Evolutionary conservation across 2,888 invertebrate species (phyloP).

Genomic region (Mythimna lalbum): DNA sequence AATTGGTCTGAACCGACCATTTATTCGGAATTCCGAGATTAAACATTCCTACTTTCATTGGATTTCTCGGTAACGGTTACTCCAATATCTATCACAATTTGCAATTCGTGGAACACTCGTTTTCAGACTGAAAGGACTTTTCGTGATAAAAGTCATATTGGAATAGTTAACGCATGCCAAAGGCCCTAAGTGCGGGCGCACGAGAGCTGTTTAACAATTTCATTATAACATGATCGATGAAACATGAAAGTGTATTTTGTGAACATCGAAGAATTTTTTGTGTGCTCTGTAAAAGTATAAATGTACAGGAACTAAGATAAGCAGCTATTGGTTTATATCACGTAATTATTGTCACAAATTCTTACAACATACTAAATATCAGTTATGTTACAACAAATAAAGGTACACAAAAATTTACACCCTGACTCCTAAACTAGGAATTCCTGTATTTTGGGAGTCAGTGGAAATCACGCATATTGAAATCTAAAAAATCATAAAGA

Average conservation of each 20-base stretch:
- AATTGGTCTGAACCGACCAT: not conserved
- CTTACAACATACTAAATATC: too few relatives aligned
- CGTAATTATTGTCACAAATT: too few relatives aligned
- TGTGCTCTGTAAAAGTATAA: slow-evolving; percentile 18
- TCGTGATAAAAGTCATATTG: slow-evolving; percentile 42
- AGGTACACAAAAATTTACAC: too few relatives aligned
- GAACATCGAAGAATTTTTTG: slow-evolving; percentile 2
- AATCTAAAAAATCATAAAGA: not conserved
- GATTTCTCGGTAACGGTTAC: slow-evolving; percentile 9
- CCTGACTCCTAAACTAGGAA: too few relatives aligned
- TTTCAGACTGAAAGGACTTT: slow-evolving; percentile 37
- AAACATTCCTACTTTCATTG: not conserved
- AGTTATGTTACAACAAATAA: too few relatives aligned
- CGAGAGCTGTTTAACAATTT: slow-evolving; percentile 51
- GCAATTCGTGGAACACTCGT: slow-evolving; percentile 15
- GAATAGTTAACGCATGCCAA: slow-evolving; percentile 37
- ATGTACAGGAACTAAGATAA: not conserved
- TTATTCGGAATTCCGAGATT: not conserved
- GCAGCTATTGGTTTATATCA: not conserved
- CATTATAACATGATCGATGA: slow-evolving; percentile 19
- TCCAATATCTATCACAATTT: slow-evolving; percentile 9
- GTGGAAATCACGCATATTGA: too few relatives aligned
- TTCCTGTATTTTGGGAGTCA: too few relatives aligned
- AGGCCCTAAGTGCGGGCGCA: slow-evolving; percentile 41
- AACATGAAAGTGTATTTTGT: slow-evolving; percentile 18